phyloP scores from a whole-genome alignment of 2,113 vertebrate species.

The Neotoma lepida region DNA sequence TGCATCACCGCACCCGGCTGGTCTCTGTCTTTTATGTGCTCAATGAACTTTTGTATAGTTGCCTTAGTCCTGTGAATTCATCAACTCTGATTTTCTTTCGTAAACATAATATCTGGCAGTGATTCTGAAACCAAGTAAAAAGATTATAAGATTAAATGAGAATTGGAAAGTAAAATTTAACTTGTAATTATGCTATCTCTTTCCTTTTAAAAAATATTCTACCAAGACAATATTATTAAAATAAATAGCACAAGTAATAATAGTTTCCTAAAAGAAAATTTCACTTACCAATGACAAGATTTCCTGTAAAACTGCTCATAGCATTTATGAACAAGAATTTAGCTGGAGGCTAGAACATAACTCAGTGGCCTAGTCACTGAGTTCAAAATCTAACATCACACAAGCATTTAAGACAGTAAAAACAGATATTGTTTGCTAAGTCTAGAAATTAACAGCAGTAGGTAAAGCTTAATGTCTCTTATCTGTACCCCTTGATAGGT shows the following conservation, averaged over 20 bases:
- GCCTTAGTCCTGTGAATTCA: constrained; percentile 27
- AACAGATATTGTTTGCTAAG: constrained; percentile 19
- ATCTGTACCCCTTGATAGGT: not conserved
- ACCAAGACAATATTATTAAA: constrained; percentile 15
- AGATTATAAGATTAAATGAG: not conserved
- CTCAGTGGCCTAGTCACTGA: not conserved
- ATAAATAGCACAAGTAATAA: constrained; percentile 38
- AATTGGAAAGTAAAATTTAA: constrained; percentile 28
- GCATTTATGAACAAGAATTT: constrained; percentile 21
- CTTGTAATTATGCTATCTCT: not conserved
- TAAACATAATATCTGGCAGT: constrained; percentile 10
- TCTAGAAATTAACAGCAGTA: constrained; percentile 33
- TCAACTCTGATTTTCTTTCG: constrained; percentile 49
- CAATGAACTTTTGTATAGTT: not conserved
- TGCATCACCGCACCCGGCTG: not conserved
- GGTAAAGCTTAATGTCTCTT: constrained; percentile 28
- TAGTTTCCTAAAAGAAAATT: constrained; percentile 31
- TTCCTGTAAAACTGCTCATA: constrained; percentile 14
- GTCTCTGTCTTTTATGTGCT: not conserved
- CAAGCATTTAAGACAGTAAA: not conserved
- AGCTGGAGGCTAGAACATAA: not conserved
- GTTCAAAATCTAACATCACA: not conserved
- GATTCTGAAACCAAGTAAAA: constrained; percentile 61
- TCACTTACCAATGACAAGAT: constrained; percentile 10
- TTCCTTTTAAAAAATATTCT: not conserved